phyloP scores from a whole-genome alignment of 2,113 vertebrate species.

The Sphaerodactylus townsendi region DNA sequence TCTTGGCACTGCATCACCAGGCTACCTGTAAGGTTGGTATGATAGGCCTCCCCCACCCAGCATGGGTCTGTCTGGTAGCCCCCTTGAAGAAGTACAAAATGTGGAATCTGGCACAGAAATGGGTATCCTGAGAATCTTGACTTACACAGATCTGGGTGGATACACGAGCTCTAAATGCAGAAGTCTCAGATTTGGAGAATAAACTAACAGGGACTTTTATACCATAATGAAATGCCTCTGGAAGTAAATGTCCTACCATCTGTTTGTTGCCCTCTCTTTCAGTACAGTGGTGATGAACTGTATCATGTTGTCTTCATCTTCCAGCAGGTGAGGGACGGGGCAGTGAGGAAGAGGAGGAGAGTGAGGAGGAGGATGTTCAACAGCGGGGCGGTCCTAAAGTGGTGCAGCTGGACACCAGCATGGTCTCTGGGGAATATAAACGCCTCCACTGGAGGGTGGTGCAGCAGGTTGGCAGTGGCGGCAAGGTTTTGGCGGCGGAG shows the following conservation, averaged over 20 bases:
- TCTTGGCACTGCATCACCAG: too few species aligned
- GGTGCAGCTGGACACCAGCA: slow-evolving; percentile 7
- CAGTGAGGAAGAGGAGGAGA: background rate
- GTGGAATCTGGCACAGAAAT: background rate
- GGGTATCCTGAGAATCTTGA: background rate
- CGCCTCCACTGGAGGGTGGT: slow-evolving; percentile 32
- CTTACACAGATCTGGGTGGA: background rate
- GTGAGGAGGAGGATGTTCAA: background rate
- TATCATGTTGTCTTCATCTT: background rate
- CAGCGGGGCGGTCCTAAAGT: background rate
- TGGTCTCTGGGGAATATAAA: background rate
- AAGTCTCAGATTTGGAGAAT: background rate
- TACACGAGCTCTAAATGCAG: background rate
- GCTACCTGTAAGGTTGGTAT: too few species aligned
- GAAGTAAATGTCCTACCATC: background rate
- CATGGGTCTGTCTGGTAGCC: too few species aligned
- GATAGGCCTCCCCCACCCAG: too few species aligned
- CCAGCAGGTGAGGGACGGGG: background rate
- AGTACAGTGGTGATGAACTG: background rate
- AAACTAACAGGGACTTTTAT: background rate
- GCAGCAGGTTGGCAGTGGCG: background rate
- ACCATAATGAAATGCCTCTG: background rate
- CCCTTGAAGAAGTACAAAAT: background rate
- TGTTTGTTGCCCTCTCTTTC: background rate
- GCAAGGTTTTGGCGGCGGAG: background rate